Evolutionary conservation across 2,888 invertebrate genomes (phyloP).

Genomic region (Phragmatobia fuliginosa): DNA sequence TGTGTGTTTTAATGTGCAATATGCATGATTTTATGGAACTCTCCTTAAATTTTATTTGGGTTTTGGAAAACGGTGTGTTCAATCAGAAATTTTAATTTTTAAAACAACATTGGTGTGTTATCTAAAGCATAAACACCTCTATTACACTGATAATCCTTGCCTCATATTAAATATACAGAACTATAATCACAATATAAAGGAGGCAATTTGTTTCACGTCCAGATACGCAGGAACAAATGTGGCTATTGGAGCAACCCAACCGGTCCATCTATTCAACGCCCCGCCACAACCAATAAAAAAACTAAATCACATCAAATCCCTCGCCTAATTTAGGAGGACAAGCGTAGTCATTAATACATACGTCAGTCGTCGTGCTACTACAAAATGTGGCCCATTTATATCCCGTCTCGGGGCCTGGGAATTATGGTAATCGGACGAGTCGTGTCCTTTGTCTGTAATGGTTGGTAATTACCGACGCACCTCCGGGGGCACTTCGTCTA

Average conservation of each 20-base stretch:
- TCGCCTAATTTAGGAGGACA: constrained; percentile 86
- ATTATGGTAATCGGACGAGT: constrained; percentile 86
- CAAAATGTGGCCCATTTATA: constrained; percentile 86
- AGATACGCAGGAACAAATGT: constrained; percentile 55
- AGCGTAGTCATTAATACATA: constrained; percentile 86
- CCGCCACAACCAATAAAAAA: constrained; percentile 75
- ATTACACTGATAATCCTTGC: constrained; percentile 1
- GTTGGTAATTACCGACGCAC: constrained; percentile 84
- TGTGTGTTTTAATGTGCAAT: background rate
- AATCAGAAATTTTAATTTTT: background rate
- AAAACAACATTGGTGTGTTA: background rate
- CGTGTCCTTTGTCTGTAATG: constrained; percentile 86
- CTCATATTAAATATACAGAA: constrained; percentile 21
- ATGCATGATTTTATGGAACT: background rate
- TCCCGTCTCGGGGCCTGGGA: constrained; percentile 81
- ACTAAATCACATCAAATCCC: constrained; percentile 82
- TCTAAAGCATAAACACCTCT: background rate
- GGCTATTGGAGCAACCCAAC: constrained; percentile 36
- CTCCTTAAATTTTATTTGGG: background rate
- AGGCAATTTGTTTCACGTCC: constrained; percentile 54
- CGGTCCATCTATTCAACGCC: constrained; percentile 57
- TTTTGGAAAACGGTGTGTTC: background rate
- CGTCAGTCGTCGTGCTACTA: constrained; percentile 84
- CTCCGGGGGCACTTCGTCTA: constrained; percentile 82
- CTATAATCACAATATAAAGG: constrained; percentile 38